Percentiles rank a stretch among this genome's conserved stretches.
phyloP scores from a whole-genome alignment of 1,140 invertebrate species.

The Yoshiicerus persimilis region DNA sequence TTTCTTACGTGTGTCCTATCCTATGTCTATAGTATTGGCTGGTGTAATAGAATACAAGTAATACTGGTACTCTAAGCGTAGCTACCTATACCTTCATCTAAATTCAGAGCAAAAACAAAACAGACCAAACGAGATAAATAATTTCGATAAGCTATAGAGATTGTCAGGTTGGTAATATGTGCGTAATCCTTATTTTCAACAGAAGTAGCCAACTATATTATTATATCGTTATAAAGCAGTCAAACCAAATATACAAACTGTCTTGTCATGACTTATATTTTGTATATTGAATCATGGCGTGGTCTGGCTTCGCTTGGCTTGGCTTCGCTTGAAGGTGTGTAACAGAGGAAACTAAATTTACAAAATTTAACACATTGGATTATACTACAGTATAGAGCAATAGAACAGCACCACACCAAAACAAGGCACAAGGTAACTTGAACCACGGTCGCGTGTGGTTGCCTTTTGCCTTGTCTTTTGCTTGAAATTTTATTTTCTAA shows the following conservation, averaged over 20 bases:
- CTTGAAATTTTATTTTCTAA: not conserved
- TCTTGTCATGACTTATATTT: not conserved
- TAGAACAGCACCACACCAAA: not conserved
- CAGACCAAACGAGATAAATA: not conserved
- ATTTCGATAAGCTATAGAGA: not conserved
- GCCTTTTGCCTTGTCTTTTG: not conserved
- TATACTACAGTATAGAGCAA: not conserved
- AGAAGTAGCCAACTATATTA: not conserved
- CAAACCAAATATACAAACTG: not conserved
- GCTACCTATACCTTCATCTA: not conserved
- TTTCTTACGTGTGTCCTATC: not conserved
- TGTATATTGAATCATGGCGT: no score
- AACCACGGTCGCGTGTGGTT: slow-evolving; percentile 8
- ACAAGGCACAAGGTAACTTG: not conserved
- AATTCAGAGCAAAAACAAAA: not conserved
- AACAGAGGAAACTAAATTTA: slow-evolving; percentile 8
- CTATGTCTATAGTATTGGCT: not conserved
- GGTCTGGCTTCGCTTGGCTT: no score
- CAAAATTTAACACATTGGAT: not conserved
- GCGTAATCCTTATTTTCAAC: not conserved
- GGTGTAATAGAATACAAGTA: not conserved
- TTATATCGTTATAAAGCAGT: not conserved
- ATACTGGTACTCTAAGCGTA: not conserved
- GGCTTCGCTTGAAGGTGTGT: not conserved
- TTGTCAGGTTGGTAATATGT: not conserved